A percentile compares a stretch with the other conserved stretches of the same genome.
phyloP scores from a whole-genome alignment of 2,888 invertebrate genomes.

The Endotricha flammealis region DNA sequence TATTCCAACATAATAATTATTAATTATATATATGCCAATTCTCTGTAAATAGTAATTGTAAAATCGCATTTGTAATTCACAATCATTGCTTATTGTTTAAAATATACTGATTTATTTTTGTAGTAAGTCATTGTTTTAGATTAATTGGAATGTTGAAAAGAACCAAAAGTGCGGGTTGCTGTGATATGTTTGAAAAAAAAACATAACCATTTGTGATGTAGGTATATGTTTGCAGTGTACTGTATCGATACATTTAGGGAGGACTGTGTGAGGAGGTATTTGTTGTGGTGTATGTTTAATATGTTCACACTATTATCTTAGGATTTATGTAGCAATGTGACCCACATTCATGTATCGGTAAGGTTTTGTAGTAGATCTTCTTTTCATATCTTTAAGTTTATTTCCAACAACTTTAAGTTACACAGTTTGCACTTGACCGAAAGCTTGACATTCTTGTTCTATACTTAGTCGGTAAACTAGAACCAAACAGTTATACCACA shows the following conservation, averaged over 20 bases:
- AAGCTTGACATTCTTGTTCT: too few species aligned
- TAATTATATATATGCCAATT: slow-evolving; percentile 2
- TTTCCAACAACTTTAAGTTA: too few species aligned
- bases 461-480: too few species aligned
- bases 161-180: slow-evolving; percentile 40
- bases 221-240: slow-evolving; percentile 13
- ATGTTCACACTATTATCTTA: slow-evolving; percentile 4
- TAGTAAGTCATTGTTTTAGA: slow-evolving; percentile 12
- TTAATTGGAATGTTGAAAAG: slow-evolving; percentile 22
- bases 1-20: too few species aligned
- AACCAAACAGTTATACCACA: too few species aligned
- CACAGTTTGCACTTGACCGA: too few species aligned
- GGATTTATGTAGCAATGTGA: too few species aligned
- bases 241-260: slow-evolving; percentile 11
- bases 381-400: too few species aligned
- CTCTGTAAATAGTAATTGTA: slow-evolving; percentile 10
- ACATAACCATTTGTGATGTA: slow-evolving; percentile 23
- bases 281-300: slow-evolving; percentile 7
- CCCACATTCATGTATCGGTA: too few species aligned
- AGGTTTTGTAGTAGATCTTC: too few species aligned
- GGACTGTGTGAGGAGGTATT: neutral
- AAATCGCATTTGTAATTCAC: slow-evolving; percentile 1
- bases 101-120: slow-evolving; percentile 9
- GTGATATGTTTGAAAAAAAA: slow-evolving; percentile 46
- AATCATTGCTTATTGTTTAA: slow-evolving; percentile 4